Percentiles rank a stretch among this genome's conserved stretches.
These are phyloP conservation scores for Centropus bengalensis DNA, from an alignment of 2,113 vertebrate genomes.

Conservation along the genomic window DNA sequence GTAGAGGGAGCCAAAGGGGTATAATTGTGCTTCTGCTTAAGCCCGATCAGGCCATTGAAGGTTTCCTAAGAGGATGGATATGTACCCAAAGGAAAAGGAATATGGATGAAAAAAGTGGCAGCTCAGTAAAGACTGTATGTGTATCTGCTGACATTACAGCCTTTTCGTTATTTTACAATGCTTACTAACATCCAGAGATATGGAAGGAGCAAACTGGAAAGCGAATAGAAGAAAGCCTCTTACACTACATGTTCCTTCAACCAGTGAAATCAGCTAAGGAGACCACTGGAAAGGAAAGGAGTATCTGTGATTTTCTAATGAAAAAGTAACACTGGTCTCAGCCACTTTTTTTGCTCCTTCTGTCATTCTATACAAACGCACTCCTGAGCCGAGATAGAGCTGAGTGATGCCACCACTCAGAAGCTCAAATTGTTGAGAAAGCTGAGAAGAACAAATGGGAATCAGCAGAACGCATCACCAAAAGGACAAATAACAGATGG, in stretches of 20 bases:
- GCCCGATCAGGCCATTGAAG: neutral
- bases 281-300: neutral
- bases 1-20: rapidly evolving
- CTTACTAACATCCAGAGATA: neutral
- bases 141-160: neutral
- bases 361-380: neutral
- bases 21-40: neutral
- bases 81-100: neutral
- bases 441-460: constrained; percentile 66
- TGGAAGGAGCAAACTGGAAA: neutral
- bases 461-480: constrained; percentile 71
- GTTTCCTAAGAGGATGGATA: neutral
- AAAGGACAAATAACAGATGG: constrained; percentile 82
- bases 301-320: neutral
- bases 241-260: neutral
- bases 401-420: constrained; percentile 42
- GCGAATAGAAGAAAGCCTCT: neutral
- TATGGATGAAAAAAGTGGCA: neutral
- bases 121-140: neutral
- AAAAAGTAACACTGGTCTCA: neutral
- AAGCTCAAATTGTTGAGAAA: constrained; percentile 61
- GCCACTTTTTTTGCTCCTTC: constrained; percentile 30
- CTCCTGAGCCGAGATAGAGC: constrained; percentile 17
- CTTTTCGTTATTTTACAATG: neutral
- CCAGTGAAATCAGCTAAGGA: neutral